Evolutionary conservation across 2,797 vertebrate genomes (phyloP).

Genomic region (Hydrolagus colliei): DNA sequence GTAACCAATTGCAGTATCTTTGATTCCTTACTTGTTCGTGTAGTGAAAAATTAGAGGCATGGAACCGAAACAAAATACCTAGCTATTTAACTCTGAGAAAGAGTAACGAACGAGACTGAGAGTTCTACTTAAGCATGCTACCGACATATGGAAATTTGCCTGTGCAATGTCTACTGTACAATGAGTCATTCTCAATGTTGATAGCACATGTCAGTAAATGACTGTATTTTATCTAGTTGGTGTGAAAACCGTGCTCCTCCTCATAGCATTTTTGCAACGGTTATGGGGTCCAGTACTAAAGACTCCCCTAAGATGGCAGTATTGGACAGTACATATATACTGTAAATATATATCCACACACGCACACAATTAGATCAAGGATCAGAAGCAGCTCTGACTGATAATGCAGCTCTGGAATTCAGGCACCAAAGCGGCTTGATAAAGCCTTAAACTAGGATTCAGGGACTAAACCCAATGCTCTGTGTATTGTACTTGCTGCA

Average conservation of each 20-base stretch:
- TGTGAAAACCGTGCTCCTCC: background rate
- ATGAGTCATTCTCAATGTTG: too few species aligned
- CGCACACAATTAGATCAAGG: background rate
- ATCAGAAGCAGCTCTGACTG: background rate
- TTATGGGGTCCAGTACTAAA: background rate
- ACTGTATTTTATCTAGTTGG: background rate
- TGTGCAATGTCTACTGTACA: too few species aligned
- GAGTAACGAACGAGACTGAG: too few species aligned
- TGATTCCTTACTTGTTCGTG: too few species aligned
- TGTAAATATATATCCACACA: too few species aligned
- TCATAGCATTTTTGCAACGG: background rate
- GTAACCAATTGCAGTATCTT: too few species aligned
- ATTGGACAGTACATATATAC: background rate
- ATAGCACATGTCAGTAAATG: too few species aligned
- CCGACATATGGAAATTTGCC: too few species aligned
- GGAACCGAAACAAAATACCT: too few species aligned
- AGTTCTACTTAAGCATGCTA: too few species aligned
- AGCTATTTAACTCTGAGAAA: too few species aligned
- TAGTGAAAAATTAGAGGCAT: too few species aligned
- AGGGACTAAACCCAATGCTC: background rate
- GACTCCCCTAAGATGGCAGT: slow-evolving; percentile 5
- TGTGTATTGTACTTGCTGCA: background rate
- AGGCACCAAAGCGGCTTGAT: background rate
- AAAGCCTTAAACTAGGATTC: background rate
- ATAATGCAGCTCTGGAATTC: background rate